Percentiles rank a stretch among this genome's conserved stretches.
Evolutionary conservation across 37 sponge, comb jelly and placozoan species (phyloP).

Genomic region (Theonella swinhoei): DNA sequence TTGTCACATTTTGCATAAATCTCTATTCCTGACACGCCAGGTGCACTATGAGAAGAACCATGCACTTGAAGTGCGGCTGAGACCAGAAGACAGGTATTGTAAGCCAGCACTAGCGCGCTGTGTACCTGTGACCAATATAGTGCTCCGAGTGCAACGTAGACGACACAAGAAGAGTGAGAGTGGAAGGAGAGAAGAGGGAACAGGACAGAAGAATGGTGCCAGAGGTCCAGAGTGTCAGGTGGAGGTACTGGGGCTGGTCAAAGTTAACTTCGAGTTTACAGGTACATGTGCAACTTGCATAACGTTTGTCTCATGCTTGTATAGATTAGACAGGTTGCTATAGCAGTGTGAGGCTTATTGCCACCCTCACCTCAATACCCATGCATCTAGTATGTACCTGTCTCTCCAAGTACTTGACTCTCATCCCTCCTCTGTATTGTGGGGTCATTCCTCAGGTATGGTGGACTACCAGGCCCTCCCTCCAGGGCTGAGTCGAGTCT

Average conservation of each 20-base stretch:
- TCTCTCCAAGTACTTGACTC: too few relatives aligned
- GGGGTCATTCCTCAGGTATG: too few relatives aligned
- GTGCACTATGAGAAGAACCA: neutral
- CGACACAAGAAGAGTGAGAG: neutral
- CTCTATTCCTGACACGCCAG: neutral
- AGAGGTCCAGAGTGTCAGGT: constrained; percentile 22
- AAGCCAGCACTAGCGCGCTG: constrained; percentile 39
- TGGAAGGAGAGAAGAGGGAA: neutral
- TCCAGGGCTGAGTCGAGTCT: constrained; percentile 40
- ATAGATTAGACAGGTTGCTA: too few relatives aligned
- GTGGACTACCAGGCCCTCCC: constrained; percentile 75
- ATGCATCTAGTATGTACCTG: too few relatives aligned
- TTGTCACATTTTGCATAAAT: neutral
- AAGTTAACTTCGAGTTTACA: constrained; percentile 51
- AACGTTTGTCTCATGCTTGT: too few relatives aligned
- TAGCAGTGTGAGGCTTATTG: too few relatives aligned
- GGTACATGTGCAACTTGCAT: too few relatives aligned
- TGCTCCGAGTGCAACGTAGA: constrained; percentile 26
- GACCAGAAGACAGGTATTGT: constrained; percentile 70
- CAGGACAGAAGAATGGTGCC: neutral
- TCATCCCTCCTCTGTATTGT: too few relatives aligned
- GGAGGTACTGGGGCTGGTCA: constrained; percentile 57
- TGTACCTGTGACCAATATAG: constrained; percentile 19
- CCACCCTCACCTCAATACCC: too few relatives aligned
- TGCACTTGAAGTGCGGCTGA: constrained; percentile 46